These are phyloP conservation scores for Coranthus polyacanthus DNA, from an alignment of 2,797 vertebrate species.

Conservation along the genomic window DNA sequence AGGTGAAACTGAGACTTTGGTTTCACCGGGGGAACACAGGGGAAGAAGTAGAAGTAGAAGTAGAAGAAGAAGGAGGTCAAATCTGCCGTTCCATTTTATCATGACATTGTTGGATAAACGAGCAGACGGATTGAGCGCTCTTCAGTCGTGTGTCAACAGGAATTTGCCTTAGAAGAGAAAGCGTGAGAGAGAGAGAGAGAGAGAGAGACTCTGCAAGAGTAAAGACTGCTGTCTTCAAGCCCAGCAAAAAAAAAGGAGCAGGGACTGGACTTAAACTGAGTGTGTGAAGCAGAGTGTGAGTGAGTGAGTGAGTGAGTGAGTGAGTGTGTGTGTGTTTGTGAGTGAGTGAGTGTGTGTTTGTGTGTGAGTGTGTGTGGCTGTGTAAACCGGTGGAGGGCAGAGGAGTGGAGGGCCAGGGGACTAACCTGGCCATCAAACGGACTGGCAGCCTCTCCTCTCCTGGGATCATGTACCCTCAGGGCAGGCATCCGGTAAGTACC, in stretches of 20 bases:
- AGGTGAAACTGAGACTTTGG: constrained; percentile 68
- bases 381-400: constrained; percentile 77
- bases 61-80: constrained; percentile 62
- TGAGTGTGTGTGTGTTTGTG: constrained; percentile 47
- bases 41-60: constrained; percentile 31
- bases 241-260: constrained; percentile 43
- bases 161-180: constrained; percentile 51
- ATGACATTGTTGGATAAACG: constrained; percentile 67
- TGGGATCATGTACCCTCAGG: constrained; percentile 93
- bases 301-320: constrained; percentile 30
- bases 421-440: constrained; percentile 82
- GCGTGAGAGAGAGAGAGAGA: constrained; percentile 27
- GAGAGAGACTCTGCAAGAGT: constrained; percentile 45
- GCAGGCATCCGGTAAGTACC: constrained; percentile 91
- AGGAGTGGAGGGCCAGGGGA: constrained; percentile 84
- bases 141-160: constrained; percentile 61
- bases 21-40: constrained; percentile 51
- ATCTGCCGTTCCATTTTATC: constrained; percentile 59
- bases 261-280: constrained; percentile 56
- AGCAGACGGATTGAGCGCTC: constrained; percentile 52
- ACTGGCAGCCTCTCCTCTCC: constrained; percentile 81
- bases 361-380: constrained; percentile 43
- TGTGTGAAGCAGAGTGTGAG: constrained; percentile 34
- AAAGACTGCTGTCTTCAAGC: constrained; percentile 48
- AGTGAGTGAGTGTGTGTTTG: constrained; percentile 33